Evolutionary conservation across 1,140 invertebrate genomes (phyloP), one percentile per base, ranked within the genome.

Genomic region (Reticulitermes speratus): DNA sequence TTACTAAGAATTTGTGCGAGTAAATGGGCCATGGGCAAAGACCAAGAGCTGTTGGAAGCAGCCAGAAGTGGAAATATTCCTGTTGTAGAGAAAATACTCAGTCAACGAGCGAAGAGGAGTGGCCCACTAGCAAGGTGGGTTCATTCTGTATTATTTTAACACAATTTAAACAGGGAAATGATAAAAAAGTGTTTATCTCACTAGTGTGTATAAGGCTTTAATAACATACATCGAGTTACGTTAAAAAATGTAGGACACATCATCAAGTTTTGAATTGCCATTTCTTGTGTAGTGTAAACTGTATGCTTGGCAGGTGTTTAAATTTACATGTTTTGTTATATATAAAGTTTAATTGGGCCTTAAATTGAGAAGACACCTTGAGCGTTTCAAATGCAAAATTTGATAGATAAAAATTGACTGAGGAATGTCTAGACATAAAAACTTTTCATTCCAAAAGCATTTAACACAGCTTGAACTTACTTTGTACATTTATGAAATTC

Each of bases 31-130:
- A 97, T 99, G 97, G 97, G 97, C 90, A 98, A 98, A 93, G 97
- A 98, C 91, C 96, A 98, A 91, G 97, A 99, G 92, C 94, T 99
- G 91, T 94, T 99, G 91, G 97, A 99, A 90, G 98, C 97, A 89
- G 97, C 97, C 88, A 94, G 97, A 89, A 97, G 95, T 92, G 98
- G 97, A 90, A 97, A 98, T 92, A 94, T 96, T 89, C 92, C 94
- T 87, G 94, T 96, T 88, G 97, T 98, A 84, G 97, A 98, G 91
- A 98, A 98, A 93, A 96, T 98, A 90, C 93, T 99, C 88, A 94
- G 93, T 89, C 96, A 96, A 91, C 95, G 96, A 93, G 95, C 96
- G 88, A 97, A 97, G 93, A 96, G 96, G 93, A 96, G 96, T 93
- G 97, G 97, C 92, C 97, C 97, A 89, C 93, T 98, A 90, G 96